Conservation (phyloP, 2,888 invertebrate genomes). For the Rhingia campestris region DNA sequence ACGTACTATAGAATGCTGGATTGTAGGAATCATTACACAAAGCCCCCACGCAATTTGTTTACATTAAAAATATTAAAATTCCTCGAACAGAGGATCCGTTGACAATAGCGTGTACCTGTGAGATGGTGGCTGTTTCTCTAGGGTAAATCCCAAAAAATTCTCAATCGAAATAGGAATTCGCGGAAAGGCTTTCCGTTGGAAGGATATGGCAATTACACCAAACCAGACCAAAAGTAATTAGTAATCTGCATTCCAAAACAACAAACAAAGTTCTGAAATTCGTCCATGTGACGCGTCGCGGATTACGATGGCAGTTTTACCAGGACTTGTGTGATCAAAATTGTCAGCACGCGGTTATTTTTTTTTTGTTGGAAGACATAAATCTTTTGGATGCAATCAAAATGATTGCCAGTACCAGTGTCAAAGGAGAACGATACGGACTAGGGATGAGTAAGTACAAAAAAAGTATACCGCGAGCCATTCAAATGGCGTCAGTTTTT, state of each 20-base stretch:
- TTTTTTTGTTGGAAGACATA: conserved; percentile 19
- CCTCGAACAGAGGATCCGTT: conserved; percentile 26
- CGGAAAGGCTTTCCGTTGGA: conserved; percentile 16
- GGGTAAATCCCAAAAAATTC: conserved; percentile 28
- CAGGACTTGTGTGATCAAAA: conserved; percentile 14
- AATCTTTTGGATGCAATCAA: conserved; percentile 47
- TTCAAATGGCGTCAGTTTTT: conserved; percentile 21
- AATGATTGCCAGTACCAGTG: conserved; percentile 34
- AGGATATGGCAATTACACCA: conserved; percentile 34
- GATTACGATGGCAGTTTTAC: conserved; percentile 22
- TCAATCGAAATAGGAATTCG: conserved; percentile 32
- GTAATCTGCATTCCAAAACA: conserved; percentile 35
- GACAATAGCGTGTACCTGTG: not conserved
- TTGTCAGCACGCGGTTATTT: conserved; percentile 30
- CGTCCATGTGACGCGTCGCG: conserved; percentile 35
- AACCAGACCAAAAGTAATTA: conserved; percentile 66
- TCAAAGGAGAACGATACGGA: conserved; percentile 7
- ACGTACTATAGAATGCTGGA: no score
- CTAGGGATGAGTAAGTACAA: not conserved
- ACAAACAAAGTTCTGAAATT: conserved; percentile 47
- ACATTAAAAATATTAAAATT: conserved; percentile 48
- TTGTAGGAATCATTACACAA: conserved; percentile 3
- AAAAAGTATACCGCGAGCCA: not conserved
- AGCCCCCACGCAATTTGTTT: conserved; percentile 47
- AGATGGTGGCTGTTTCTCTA: not conserved